Evolutionary conservation across 2,797 vertebrate genomes (phyloP).

Genomic region (Dendrocincla tyrannina): DNA sequence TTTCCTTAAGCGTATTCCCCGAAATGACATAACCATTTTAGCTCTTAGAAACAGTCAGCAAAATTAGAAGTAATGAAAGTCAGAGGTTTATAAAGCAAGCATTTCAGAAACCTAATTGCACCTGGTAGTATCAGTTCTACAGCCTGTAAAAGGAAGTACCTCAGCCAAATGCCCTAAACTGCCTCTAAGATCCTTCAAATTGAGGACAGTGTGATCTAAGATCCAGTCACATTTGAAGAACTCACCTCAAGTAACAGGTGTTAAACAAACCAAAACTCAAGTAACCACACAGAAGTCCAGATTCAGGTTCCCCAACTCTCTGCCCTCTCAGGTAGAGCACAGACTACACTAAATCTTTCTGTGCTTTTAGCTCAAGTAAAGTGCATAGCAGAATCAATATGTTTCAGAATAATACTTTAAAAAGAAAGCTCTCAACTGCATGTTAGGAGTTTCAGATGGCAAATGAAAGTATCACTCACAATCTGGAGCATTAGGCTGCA

Average conservation of each 20-base stretch:
- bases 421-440: not conserved
- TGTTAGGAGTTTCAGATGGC: not conserved
- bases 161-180: not conserved
- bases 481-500: not conserved
- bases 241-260: not conserved
- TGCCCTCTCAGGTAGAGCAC: not conserved
- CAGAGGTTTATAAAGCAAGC: not conserved
- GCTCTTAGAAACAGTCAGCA: not conserved
- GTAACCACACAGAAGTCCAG: not conserved
- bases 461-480: accelerated
- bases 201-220: not conserved
- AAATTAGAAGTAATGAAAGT: not conserved
- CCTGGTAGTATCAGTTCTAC: not conserved
- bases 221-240: not conserved
- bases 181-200: not conserved
- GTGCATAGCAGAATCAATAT: not conserved
- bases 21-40: not conserved
- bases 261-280: not conserved
- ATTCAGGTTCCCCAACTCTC: not conserved
- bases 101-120: not conserved
- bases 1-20: not conserved
- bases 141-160: not conserved
- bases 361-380: not conserved
- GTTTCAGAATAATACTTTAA: not conserved
- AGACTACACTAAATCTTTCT: not conserved